Conservation (phyloP, 2,113 vertebrate species). For the Zosterops japonicus region DNA sequence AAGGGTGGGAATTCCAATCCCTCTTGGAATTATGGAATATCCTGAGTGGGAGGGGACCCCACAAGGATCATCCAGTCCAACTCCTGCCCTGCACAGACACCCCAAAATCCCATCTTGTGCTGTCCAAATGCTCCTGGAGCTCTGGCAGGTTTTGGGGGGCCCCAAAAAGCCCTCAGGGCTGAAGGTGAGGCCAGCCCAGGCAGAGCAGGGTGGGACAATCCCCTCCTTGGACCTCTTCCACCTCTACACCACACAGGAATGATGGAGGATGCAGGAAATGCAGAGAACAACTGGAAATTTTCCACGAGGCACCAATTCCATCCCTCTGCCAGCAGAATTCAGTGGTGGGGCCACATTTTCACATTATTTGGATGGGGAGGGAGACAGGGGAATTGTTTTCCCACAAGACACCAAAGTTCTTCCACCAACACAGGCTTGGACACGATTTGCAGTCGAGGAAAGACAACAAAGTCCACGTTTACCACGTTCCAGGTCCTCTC, state of each 20-base stretch:
- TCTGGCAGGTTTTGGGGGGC: not conserved
- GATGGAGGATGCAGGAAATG: rapidly evolving
- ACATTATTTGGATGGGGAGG: not conserved
- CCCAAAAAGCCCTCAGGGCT: not conserved
- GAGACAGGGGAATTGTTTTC: not conserved
- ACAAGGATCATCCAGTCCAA: not conserved
- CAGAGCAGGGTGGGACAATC: not conserved
- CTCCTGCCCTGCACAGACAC: not conserved
- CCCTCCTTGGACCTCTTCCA: not conserved
- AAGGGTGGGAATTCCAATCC: not conserved
- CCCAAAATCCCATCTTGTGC: not conserved
- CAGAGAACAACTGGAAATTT: not conserved
- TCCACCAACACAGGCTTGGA: not conserved
- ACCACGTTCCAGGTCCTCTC: not conserved
- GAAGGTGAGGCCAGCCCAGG: not conserved
- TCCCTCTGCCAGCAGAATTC: not conserved
- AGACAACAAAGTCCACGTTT: not conserved
- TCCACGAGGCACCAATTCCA: not conserved
- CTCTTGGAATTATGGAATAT: not conserved
- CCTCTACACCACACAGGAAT: rapidly evolving
- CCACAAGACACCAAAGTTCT: not conserved
- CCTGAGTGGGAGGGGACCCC: not conserved
- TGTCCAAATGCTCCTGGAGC: not conserved
- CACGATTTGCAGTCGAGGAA: not conserved
- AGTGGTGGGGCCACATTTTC: not conserved